Base-by-base conservation (phyloP, 2,797 vertebrate species). In the Eulemur albifrons region DNA sequence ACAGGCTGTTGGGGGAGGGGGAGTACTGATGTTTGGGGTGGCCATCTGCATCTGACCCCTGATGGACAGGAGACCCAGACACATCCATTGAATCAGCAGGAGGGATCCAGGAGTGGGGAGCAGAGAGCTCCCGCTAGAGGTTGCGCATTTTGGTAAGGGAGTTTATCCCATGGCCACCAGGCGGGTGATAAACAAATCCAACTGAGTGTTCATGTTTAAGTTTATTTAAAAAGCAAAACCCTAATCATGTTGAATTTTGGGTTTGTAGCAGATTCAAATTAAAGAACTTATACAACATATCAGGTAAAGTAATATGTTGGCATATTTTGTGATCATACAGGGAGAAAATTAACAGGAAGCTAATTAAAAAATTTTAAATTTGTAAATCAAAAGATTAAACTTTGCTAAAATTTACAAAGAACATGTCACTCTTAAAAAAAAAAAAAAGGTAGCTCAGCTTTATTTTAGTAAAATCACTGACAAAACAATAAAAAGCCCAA, bases 401-500 rank as follows among this genome's bases (percentile, higher is more conserved):
- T 57, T 84, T 10, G 77, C 18, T 73, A 52, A 77, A 93, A 88
- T 95, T 90, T 65, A 91, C 15, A 95, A 96, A 96, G 88, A 95
- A 81, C 21, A 87, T 1, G 9, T 6, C 92, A 82, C 7, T 63
- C 40, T 88, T 88, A 30, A 69, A 76, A 70, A 67, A 79, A 40
- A 17, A 43, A 70, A 88, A 92, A 79, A 82, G 57, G 79, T 32
- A 81, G 38, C 45, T 86, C 69, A 90, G 82, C 70, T 97, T 97
- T 96, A 97, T 96, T 84, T 96, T 92, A 92, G 5, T 52, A 86
- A 97, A 94, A 93, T 75, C 91, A 95, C 57, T 65, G 73, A 95
- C 35, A 92, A 91, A 70, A 87, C 50, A 92, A 90, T 93, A 73
- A 82, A 96, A 97, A 82, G 50, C 23, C 48, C 27, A 85, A 93